Percentiles rank a stretch among this genome's conserved stretches.
phyloP scores from a whole-genome alignment of 2,888 invertebrate species.

The Himalopsyche anomala region DNA sequence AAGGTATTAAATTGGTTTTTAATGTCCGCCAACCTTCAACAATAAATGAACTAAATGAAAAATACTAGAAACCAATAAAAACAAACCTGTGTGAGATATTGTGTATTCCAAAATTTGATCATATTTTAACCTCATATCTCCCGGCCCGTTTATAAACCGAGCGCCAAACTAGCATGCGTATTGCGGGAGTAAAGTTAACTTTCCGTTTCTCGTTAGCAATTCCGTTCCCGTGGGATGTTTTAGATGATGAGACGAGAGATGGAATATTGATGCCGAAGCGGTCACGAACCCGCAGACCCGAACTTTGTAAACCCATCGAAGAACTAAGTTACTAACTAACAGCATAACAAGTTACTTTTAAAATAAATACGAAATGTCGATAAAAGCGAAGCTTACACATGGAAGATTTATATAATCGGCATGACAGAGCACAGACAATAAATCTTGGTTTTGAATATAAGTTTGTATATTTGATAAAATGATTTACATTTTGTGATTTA shows the following conservation, averaged over 20 bases:
- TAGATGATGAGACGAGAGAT: conserved; percentile 43
- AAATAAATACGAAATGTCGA: conserved; percentile 40
- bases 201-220: conserved; percentile 1
- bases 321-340: conserved; percentile 36
- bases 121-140: not conserved
- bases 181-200: conserved; percentile 34
- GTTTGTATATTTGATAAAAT: not conserved
- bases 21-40: too few species aligned
- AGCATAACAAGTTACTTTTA: conserved; percentile 38
- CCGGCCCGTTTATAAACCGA: not conserved
- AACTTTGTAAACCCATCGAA: conserved; percentile 39
- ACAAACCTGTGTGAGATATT: too few species aligned
- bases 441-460: not conserved
- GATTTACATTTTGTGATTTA: too few species aligned
- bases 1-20: too few species aligned
- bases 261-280: conserved; percentile 36
- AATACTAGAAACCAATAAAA: too few species aligned
- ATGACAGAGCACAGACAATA: too few species aligned
- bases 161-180: conserved; percentile 16
- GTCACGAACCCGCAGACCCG: conserved; percentile 37
- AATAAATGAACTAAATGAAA: too few species aligned
- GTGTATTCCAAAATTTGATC: too few species aligned
- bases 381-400: not conserved
- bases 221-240: conserved; percentile 39
- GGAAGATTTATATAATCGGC: too few species aligned